Base-by-base conservation (phyloP, 2,888 invertebrate species). In the Agrotis exclamationis region DNA sequence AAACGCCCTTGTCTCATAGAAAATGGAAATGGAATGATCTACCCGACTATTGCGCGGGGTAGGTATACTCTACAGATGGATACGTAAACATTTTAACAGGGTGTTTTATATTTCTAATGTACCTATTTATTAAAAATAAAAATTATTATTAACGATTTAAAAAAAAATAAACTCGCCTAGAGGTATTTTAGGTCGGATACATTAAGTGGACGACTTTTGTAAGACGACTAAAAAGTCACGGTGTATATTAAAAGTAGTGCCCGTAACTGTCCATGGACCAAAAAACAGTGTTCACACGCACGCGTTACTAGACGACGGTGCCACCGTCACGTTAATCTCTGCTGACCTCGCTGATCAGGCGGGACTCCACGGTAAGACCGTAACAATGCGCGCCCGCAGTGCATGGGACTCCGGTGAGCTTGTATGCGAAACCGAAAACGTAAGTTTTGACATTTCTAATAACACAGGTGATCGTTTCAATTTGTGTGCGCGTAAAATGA, bases 351-450 rank as follows among this genome's bases (percentile, higher is more conserved):
- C 39, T 11, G 39, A 58, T 22, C 20, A 44, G 22, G 58, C 20
- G 44, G 58, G 58, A 22, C 58, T 58, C 20, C 58, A 58, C 58
- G 58, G 58, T 58, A 56, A 28, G 54, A 18, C 28, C 14, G 54
- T 54, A 5, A 57, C 57, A 14, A 57, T 57, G 57, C 20, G 59
- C 24, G 59, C 59, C 14, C 59, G 47, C 47, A 60, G 59, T 7
- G 59, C 59, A 59, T 59, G 45, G 59, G 28, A 28, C 28, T 28
- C 28, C 28, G 28, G 20, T 16, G 39, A 58, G 20, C 39, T 58
- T 4, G 20, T 58, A 20, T 58, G 58, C 20, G 20, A 44, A 28
- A 28, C 28, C 28, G 28, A 28, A 28, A 28, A 28, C 28, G 28
- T 28, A 28, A 28, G 28, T 28, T 28, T 28, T 28, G 59, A 45